Conservation (phyloP, 2,797 vertebrate species). For the Falco naumanni region DNA sequence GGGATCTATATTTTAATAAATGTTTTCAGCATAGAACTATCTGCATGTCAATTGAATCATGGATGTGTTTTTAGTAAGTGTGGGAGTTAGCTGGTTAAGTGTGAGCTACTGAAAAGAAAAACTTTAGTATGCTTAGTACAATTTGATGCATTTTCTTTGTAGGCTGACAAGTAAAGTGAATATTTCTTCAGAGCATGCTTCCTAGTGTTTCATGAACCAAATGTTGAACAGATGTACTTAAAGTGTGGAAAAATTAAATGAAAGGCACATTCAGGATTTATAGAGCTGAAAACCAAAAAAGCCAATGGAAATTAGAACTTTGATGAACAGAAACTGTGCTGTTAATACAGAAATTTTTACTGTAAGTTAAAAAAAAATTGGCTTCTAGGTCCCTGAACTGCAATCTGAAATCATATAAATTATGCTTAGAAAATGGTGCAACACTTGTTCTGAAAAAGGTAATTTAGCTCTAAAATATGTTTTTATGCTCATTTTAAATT, state of each 20-base stretch:
- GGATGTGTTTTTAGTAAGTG: neutral
- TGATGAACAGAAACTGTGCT: slow-evolving; percentile 58
- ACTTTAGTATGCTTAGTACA: neutral
- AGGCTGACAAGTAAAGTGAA: slow-evolving; percentile 45
- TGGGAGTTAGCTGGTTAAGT: slow-evolving; percentile 7
- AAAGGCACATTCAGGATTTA: slow-evolving; percentile 78
- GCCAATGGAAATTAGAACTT: slow-evolving; percentile 67
- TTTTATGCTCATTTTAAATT: slow-evolving; percentile 30
- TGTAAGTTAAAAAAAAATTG: slow-evolving; percentile 27
- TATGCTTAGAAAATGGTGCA: neutral
- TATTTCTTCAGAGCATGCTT: slow-evolving; percentile 63
- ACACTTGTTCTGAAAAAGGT: neutral
- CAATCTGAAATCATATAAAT: neutral
- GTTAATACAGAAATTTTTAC: slow-evolving; percentile 50
- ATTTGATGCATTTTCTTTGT: slow-evolving; percentile 47
- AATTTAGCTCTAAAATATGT: slow-evolving; percentile 16
- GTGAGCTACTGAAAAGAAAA: slow-evolving; percentile 40
- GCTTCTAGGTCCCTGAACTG: slow-evolving; percentile 1
- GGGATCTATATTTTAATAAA: neutral
- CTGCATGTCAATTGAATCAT: neutral
- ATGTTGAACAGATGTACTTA: slow-evolving; percentile 80
- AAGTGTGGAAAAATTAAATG: slow-evolving; percentile 76
- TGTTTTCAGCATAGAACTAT: neutral
- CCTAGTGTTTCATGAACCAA: slow-evolving; percentile 63
- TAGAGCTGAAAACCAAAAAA: slow-evolving; percentile 71